Evolutionary conservation across 2,797 vertebrate species (phyloP).

Genomic region (Poeciliopsis infans): DNA sequence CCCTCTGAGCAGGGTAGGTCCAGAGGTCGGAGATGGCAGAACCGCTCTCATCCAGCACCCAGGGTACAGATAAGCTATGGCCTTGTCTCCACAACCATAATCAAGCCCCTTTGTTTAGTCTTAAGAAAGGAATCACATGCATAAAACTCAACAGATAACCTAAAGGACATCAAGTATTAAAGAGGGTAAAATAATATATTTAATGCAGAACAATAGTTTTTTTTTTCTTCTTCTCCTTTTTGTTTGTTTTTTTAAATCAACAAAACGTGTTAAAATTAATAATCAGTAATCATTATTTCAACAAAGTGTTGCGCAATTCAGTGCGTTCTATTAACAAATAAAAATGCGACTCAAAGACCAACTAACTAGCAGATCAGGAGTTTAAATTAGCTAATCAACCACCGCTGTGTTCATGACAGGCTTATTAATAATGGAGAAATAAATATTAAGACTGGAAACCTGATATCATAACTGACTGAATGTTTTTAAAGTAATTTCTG

Average conservation of each 20-base stretch:
- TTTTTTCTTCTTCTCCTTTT: conserved; percentile 29
- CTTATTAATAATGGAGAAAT: too few relatives aligned
- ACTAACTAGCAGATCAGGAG: too few relatives aligned
- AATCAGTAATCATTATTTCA: too few relatives aligned
- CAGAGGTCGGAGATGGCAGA: conserved; percentile 89
- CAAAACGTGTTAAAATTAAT: too few relatives aligned
- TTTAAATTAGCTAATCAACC: too few relatives aligned
- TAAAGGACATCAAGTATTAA: conserved; percentile 77
- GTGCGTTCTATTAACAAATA: too few relatives aligned
- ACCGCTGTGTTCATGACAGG: too few relatives aligned
- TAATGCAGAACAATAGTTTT: conserved; percentile 78
- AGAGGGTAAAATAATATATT: conserved; percentile 81
- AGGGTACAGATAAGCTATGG: conserved; percentile 98
- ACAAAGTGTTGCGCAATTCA: too few relatives aligned
- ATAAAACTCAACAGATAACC: conserved; percentile 73
- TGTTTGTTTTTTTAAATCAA: neutral
- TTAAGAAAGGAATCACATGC: conserved; percentile 77
- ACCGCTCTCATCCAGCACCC: conserved; percentile 97
- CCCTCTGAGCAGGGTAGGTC: conserved; percentile 87
- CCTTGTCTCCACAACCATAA: conserved; percentile 82
- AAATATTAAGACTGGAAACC: too few relatives aligned
- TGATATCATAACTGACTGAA: too few relatives aligned
- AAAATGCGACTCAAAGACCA: too few relatives aligned
- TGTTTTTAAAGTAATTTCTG: too few relatives aligned
- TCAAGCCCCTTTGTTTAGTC: conserved; percentile 80